phyloP scores from a whole-genome alignment of 2,113 vertebrate species.

The Thomomys bottae region DNA sequence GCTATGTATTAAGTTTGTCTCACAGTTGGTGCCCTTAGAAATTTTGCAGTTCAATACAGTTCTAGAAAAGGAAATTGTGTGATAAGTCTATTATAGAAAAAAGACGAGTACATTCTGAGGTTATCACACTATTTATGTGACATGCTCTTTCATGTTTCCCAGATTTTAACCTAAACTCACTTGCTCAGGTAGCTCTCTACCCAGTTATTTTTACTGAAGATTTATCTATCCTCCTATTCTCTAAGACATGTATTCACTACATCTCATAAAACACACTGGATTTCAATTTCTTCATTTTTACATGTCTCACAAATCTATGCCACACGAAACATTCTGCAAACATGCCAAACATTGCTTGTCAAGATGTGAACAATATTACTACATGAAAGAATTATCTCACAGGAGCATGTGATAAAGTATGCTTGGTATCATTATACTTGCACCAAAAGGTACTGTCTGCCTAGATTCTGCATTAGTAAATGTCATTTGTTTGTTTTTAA shows the following conservation, averaged over 20 bases:
- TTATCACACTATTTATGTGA: constrained; percentile 4
- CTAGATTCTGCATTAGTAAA: not conserved
- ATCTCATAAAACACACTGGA: not conserved
- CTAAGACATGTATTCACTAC: not conserved
- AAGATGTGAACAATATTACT: no score
- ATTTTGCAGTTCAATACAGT: not conserved
- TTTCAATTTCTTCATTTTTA: not conserved
- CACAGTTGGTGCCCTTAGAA: not conserved
- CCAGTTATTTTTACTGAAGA: not conserved
- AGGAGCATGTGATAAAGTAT: not conserved
- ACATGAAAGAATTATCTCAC: not conserved
- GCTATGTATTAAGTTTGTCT: not conserved
- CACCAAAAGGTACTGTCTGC: not conserved
- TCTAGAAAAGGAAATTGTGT: not conserved
- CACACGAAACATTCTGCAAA: not conserved
- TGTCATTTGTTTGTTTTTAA: not conserved
- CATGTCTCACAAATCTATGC: not conserved
- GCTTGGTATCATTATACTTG: not conserved
- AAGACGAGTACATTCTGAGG: not conserved
- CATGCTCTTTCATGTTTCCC: not conserved
- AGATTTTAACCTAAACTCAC: not conserved
- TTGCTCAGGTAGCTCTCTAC: not conserved
- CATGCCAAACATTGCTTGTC: not conserved
- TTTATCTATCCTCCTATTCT: not conserved
- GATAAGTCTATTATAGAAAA: not conserved